A percentile compares a stretch with the other conserved stretches of the same genome.
Evolutionary conservation across 2,888 invertebrate species (phyloP).

Genomic region (Tipula vernalis): DNA sequence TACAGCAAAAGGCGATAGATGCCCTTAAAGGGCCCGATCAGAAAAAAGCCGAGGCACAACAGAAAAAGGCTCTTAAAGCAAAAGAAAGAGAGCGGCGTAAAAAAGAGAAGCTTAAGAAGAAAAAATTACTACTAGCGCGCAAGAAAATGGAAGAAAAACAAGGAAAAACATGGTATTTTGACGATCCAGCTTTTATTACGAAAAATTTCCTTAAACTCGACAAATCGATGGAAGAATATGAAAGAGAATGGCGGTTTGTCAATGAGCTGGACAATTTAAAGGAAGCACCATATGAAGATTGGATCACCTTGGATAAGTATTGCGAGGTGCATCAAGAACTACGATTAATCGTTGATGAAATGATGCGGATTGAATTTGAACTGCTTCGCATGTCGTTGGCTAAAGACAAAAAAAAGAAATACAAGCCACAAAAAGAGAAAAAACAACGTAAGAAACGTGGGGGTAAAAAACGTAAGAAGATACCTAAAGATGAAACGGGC

Average conservation of each 20-base stretch:
- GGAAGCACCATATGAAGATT: conserved; percentile 27
- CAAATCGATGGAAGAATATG: conserved; percentile 23
- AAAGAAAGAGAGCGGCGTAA: conserved; percentile 18
- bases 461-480: conserved; percentile 36
- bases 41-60: conserved; percentile 26
- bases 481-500: conserved; percentile 44
- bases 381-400: conserved; percentile 34
- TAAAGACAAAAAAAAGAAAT: conserved; percentile 25
- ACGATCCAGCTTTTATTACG: conserved; percentile 7
- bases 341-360: conserved; percentile 38
- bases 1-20: conserved; percentile 21
- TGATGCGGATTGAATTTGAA: conserved; percentile 34
- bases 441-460: conserved; percentile 20
- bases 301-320: conserved; percentile 37
- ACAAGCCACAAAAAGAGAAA: conserved; percentile 22
- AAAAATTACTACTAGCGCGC: not conserved
- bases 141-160: conserved; percentile 22
- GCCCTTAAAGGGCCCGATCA: conserved; percentile 17
- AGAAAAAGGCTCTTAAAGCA: conserved; percentile 17
- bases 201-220: conserved; percentile 20
- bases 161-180: conserved; percentile 19
- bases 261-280: conserved; percentile 30
- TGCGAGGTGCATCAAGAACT: conserved; percentile 41
- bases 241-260: conserved; percentile 28
- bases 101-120: conserved; percentile 22